Base-by-base conservation (phyloP, 2,113 vertebrate genomes). In the Microtus pennsylvanicus region DNA sequence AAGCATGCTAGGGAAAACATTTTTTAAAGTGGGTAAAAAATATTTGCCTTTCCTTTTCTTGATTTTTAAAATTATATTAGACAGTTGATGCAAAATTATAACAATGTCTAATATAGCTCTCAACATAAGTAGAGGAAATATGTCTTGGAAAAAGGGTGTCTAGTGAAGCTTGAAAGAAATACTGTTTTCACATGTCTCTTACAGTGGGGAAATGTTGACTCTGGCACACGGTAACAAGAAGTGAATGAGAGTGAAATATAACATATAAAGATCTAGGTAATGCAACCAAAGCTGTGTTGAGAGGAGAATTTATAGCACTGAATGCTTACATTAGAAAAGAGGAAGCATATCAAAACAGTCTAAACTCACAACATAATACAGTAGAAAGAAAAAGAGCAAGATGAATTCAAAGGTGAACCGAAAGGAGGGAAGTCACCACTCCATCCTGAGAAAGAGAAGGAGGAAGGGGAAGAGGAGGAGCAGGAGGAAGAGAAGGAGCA, bases 191-290 rank as follows among this genome's bases (percentile, higher is more conserved):
- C 7, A 76, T 58, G 88, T 93, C n/a, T 50, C 26, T 90, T 82
- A 17, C 86, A 83, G 63, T 83, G 8, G n/a, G 93, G 90, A 93
- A 96, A 94, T 89, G 87, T 76, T 93, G 74, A 96, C 24, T 93
- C 12, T 16, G 91, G 90, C 81, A 93, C 11, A 78, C 13, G 12
- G 52, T 74, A 78, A 93, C 26, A 81, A 3, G 47, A 93, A 92
- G 4, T 76, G 76, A 83, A 83, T 67, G 28, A 83, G 93, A 92
- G 87, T 85, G 70, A 91, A 93, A 93, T 86, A 76, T 17, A 86
- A 69, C 12, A 47, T 35, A 81, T 72, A 55, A 91, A 82, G 81
- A 94, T 92, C 74, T 83, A 11, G 22, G 33, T 47, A 86, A 93
- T 92, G 50, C 58, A 89, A 76, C 33, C 90, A 92, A 96, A 76